Conservation (phyloP, 2,888 invertebrate species). For the Plagodis dolabraria region DNA sequence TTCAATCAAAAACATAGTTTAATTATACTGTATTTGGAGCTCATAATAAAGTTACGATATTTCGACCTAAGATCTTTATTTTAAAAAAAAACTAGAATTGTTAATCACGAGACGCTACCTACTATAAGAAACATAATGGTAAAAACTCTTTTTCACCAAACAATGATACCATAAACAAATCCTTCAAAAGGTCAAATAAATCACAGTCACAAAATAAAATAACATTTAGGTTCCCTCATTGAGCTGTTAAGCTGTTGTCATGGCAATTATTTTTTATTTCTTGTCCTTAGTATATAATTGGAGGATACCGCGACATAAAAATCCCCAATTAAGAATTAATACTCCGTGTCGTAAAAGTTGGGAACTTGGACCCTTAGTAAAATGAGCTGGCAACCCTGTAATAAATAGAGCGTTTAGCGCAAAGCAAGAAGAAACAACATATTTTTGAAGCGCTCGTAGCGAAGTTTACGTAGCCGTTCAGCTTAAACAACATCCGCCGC, state of each 20-base stretch:
- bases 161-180: not conserved
- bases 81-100: too few relatives aligned
- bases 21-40: too few relatives aligned
- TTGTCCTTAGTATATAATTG: constrained; percentile 48
- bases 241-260: constrained; percentile 48
- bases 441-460: too few relatives aligned
- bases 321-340: constrained; percentile 15
- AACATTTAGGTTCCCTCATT: constrained; percentile 26
- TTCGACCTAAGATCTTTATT: too few relatives aligned
- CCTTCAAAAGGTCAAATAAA: not conserved
- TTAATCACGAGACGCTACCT: too few relatives aligned
- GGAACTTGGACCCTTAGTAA: not conserved
- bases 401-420: not conserved
- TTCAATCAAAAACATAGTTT: too few relatives aligned
- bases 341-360: constrained; percentile 8
- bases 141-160: not conserved
- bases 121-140: too few relatives aligned
- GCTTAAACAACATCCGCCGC: too few relatives aligned
- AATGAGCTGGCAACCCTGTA: not conserved
- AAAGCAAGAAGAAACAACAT: not conserved
- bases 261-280: constrained; percentile 44
- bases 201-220: not conserved
- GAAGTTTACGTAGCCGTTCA: too few relatives aligned
- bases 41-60: too few relatives aligned
- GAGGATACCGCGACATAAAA: constrained; percentile 46